Percentiles rank a stretch among this genome's conserved stretches.
These are phyloP conservation scores for Oreochromis niloticus DNA, from an alignment of 2,113 vertebrate genomes.

Conservation along the genomic window DNA sequence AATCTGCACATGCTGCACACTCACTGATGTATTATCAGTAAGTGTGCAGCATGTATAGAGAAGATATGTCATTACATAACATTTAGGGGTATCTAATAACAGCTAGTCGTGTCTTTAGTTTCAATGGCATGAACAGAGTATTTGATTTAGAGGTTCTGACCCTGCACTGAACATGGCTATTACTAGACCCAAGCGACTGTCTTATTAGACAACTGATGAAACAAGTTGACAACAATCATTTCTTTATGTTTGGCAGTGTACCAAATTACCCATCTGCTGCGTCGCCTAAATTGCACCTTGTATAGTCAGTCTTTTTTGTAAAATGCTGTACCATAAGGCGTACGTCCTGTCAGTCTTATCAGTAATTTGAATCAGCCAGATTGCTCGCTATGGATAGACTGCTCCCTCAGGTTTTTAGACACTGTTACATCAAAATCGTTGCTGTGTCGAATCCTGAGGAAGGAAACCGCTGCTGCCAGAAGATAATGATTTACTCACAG, in stretches of 20 bases:
- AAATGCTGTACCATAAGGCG: neutral
- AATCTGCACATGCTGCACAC: neutral
- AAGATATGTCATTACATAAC: neutral
- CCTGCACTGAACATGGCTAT: neutral
- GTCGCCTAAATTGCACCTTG: neutral
- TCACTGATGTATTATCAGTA: neutral
- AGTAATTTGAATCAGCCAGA: neutral
- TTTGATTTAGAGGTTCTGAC: neutral
- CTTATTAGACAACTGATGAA: neutral
- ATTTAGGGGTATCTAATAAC: neutral
- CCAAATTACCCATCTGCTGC: neutral
- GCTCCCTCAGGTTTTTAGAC: neutral
- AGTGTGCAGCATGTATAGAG: neutral
- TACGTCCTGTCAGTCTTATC: conserved; percentile 1
- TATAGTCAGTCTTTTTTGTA: neutral
- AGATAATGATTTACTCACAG: neutral
- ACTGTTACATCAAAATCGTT: neutral
- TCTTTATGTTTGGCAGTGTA: neutral
- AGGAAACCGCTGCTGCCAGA: neutral
- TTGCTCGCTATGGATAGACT: neutral
- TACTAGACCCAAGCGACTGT: neutral
- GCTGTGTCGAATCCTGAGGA: neutral
- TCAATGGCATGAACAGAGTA: neutral
- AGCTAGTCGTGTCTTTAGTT: neutral
- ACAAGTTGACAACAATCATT: neutral